A percentile compares a stretch with the other conserved stretches of the same genome.
Conservation (phyloP, 2,113 vertebrate genomes). For the rat (Rattus norvegicus) region GRCr8 NC_086038.1:12316001-12316500, state of each 20-base stretch:
- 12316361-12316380: background rate
- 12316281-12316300: background rate
- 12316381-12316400: background rate
- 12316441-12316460: background rate
- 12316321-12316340: background rate
- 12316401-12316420: background rate
- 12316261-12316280: background rate
- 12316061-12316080: background rate
- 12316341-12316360: accelerated
- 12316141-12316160: no score
- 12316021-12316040: background rate
- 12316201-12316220: background rate
- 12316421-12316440: background rate
- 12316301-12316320: background rate
- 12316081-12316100: accelerated
- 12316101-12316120: background rate
- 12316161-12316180: background rate
- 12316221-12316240: background rate
- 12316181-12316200: background rate
- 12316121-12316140: background rate
- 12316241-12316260: background rate
- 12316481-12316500: background rate
- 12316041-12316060: accelerated
- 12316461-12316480: background rate
- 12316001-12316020: background rate